Evolutionary conservation across 2,113 vertebrate genomes (phyloP).

Genomic region (Oceanites oceanicus): DNA sequence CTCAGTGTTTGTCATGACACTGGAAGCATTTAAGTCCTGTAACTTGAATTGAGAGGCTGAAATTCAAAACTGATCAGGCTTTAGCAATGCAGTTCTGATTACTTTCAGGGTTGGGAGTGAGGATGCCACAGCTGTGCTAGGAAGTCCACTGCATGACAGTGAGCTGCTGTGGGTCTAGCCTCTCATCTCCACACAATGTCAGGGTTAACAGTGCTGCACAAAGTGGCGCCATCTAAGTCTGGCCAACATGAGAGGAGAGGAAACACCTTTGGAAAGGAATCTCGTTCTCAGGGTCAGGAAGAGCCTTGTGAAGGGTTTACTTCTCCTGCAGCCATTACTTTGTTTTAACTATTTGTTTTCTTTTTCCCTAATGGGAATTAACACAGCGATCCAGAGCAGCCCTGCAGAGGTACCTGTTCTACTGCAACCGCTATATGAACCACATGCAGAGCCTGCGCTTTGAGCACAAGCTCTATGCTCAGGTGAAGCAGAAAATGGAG

Average conservation of each 20-base stretch:
- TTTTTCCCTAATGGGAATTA: conserved; percentile 67
- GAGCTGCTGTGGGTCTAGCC: neutral
- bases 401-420: conserved; percentile 99
- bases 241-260: neutral
- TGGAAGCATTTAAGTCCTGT: neutral
- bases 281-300: neutral
- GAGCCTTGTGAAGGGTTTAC: neutral
- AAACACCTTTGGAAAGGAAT: neutral
- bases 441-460: conserved; percentile 99
- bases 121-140: neutral
- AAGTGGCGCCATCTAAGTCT: neutral
- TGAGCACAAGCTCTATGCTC: conserved; percentile 98
- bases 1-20: neutral
- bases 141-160: accelerated
- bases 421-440: conserved; percentile 99
- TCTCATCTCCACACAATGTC: neutral
- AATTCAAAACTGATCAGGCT: neutral
- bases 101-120: neutral
- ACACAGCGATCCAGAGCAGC: conserved; percentile 93
- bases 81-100: neutral
- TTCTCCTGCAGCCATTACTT: neutral
- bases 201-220: accelerated
- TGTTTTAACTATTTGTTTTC: conserved; percentile 54
- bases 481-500: conserved; percentile 99
- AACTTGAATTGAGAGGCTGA: neutral